These are phyloP conservation scores for Campylomormyrus tamandua DNA, from an alignment of 2,113 vertebrate species.

Conservation along the genomic window DNA sequence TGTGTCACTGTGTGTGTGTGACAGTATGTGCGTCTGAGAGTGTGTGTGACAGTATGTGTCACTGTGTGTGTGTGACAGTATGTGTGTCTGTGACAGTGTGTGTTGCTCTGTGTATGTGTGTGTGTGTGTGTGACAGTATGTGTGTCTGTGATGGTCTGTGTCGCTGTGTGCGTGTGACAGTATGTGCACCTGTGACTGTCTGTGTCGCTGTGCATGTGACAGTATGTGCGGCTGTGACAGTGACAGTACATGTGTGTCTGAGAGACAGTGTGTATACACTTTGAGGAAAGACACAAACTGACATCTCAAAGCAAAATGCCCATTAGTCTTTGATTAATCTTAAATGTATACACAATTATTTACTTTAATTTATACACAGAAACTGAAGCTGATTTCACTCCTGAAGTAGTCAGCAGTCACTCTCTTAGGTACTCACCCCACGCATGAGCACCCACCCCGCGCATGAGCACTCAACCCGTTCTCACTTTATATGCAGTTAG, in stretches of 20 bases:
- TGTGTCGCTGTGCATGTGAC: neutral
- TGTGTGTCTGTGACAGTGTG: no score
- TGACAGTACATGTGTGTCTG: neutral
- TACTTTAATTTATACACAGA: neutral
- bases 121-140: neutral
- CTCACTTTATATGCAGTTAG: neutral
- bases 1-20: neutral
- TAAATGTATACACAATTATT: neutral
- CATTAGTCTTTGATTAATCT: neutral
- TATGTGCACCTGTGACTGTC: conserved; percentile 24
- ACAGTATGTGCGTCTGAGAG: no score
- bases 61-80: no score
- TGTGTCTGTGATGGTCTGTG: no score
- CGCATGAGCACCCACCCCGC: neutral
- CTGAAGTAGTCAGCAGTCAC: neutral
- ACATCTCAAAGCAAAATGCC: neutral
- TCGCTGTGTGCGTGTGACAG: no score
- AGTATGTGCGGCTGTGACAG: no score
- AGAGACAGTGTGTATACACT: neutral
- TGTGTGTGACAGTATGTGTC: no score
- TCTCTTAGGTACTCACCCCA: neutral
- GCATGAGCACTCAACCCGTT: neutral
- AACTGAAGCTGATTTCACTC: neutral
- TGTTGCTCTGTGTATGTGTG: neutral
- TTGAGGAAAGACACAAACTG: neutral